These are phyloP conservation scores for Petaurus breviceps DNA, from an alignment of 2,113 vertebrate species.

Conservation along the genomic window DNA sequence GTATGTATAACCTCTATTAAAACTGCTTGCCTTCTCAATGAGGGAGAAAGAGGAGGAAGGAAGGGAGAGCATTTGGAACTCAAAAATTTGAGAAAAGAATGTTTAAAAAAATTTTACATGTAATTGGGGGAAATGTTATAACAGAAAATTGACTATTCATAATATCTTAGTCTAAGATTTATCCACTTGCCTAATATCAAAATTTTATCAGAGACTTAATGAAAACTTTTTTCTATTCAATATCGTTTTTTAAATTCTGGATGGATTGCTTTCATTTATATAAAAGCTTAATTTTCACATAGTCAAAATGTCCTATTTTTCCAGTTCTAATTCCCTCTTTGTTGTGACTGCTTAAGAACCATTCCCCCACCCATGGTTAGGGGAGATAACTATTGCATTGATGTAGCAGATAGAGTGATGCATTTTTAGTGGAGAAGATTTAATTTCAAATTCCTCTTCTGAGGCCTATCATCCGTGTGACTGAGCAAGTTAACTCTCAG, in stretches of 20 bases:
- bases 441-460: neutral
- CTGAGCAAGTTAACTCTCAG: neutral
- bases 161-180: neutral
- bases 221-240: neutral
- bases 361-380: neutral
- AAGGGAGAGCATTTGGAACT: neutral
- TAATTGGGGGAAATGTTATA: neutral
- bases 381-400: neutral
- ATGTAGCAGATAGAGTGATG: neutral
- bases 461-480: neutral
- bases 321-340: neutral
- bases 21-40: neutral
- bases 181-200: neutral
- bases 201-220: neutral
- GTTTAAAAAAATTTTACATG: neutral
- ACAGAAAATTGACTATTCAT: neutral
- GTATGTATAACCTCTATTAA: too few species aligned
- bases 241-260: neutral
- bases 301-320: neutral
- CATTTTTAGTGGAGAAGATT: neutral
- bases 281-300: neutral
- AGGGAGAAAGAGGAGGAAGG: neutral
- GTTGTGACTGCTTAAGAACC: neutral
- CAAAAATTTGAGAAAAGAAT: neutral
- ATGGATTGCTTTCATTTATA: neutral